Evolutionary conservation across 2,888 invertebrate genomes (phyloP), one percentile per base, ranked within the genome.

Genomic region (Neoascia interrupta): DNA sequence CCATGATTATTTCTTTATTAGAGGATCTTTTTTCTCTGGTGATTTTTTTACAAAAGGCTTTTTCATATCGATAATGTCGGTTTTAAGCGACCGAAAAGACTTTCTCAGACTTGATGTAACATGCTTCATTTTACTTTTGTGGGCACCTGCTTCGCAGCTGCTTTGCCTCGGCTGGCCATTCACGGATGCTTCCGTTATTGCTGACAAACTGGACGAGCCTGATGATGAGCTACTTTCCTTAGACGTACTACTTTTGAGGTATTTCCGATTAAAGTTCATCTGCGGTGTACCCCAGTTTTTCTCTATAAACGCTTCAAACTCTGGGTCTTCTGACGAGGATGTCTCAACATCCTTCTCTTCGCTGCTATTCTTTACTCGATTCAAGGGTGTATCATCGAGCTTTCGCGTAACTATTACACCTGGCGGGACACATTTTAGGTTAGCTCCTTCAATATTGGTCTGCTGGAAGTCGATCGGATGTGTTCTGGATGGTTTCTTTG

Each of bases 221-320:
- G 81, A 81, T 45, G 70, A 76, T 3, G 84, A 82, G 4, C 81
- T 81, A 49, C 81, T 73, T 5, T 84, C 85, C 26, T 82, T 84
- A 23, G 83, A 69, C 0, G 13, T 16, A 5, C 82, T 74, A n/a
- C 70, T 83, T 13, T 83, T 83, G 43, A 87, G 82, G 64, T 85
- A 87, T 72, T 87, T 87, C n/a, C 88, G 84, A 82, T 88, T 88
- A 41, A 87, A 87, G 58, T 87, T 84, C 82, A 88, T 39, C 49
- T 87, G 87, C 2, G 87, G 87, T 6, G 87, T 87, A 18, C 88
- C 87, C 88, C 88, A 88, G 26, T 86, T 87, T 26, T 86, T 86
- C 23, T 84, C 85, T 19, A 86, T 82, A 28, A 79, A 82, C 1
- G 82, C 82, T 51, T 85, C 84, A 41, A 83, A 83, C 66, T 84